Evolutionary conservation across 2,797 vertebrate genomes (phyloP).

Genomic region (Leptoclinus maculatus): DNA sequence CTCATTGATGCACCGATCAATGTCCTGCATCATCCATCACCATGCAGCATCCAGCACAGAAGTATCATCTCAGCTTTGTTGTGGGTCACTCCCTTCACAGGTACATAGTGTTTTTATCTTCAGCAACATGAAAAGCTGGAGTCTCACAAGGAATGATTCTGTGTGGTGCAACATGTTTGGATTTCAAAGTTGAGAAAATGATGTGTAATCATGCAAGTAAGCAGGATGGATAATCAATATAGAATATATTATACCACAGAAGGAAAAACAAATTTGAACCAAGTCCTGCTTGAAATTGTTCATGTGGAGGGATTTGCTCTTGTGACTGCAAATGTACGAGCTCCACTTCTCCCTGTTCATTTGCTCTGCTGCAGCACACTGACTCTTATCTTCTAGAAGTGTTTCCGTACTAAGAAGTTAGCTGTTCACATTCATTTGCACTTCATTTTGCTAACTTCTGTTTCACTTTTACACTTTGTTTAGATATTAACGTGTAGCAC

Average conservation of each 20-base stretch:
- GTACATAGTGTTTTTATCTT: not conserved
- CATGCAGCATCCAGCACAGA: conserved; percentile 8
- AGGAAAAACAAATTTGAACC: conserved; percentile 34
- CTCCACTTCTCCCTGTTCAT: not conserved
- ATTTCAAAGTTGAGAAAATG: not conserved
- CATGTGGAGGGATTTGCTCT: conserved; percentile 13
- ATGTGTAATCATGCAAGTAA: conserved; percentile 17
- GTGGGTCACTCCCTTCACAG: not conserved
- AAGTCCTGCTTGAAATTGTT: conserved; percentile 36
- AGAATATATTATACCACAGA: conserved; percentile 16
- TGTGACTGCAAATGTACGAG: conserved; percentile 4
- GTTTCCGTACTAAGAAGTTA: not conserved
- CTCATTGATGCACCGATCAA: conserved; percentile 67
- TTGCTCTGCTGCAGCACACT: not conserved
- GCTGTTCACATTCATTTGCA: not conserved
- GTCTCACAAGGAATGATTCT: not conserved
- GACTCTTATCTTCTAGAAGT: not conserved
- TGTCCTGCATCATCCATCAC: conserved; percentile 63
- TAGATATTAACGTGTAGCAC: not conserved
- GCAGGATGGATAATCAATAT: conserved; percentile 28
- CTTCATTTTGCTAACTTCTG: not conserved
- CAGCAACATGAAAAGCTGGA: not conserved
- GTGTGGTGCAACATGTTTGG: conserved; percentile 1
- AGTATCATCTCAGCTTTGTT: conserved; percentile 10
- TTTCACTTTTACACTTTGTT: not conserved